Base-by-base conservation (phyloP, 1,140 invertebrate genomes). In the Daktulosphaira vitifoliae region DNA sequence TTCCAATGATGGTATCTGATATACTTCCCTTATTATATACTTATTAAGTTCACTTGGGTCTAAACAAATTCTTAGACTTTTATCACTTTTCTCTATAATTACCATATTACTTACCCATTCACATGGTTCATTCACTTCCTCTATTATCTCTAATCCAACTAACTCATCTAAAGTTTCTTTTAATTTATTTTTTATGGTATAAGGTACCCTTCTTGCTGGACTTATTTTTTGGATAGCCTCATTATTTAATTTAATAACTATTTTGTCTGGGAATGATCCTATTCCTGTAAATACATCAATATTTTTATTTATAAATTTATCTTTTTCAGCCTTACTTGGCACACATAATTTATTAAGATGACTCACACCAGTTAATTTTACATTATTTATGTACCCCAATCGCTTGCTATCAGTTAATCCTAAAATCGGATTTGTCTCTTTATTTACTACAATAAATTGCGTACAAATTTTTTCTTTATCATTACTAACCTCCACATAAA, bases 101-200 rank as follows among this genome's bases (percentile, higher is more conserved):
- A 78, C 68, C 42, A 75, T 66, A 16, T 75, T 74, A 25, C 71
- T 69, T 20, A 70, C 71, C 74, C 73, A 78, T n/a, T 67, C 67
- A 22, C 22, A 48, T 46, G 65, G 65, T 42, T 52, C 39, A 16
- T 49, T 25, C 3, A 68, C 44, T 51, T 51, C 15, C 4, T 6
- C 4, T 25, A 52, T 52, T 9, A 52, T 52, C 11, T 29, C 26
- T 9, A n/a, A 18, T 37, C 20, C 26, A n/a, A 22, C 2, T 38
- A 56, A 38, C 22, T 22, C 18, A 37, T 66, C 16, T 26, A 66
- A 42, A 38, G 18, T 51, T 20, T 9, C 16, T 33, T 39, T 11
- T 11, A 52, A 18, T 51, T 50, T 38, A 11, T 25, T 9, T 8
- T 49, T n/a, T 16, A 65, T 11, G 15, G 23, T n/a, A 9, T 50